Evolutionary conservation across 2,888 invertebrate genomes (phyloP).

Genomic region (Andrena trimmerana): DNA sequence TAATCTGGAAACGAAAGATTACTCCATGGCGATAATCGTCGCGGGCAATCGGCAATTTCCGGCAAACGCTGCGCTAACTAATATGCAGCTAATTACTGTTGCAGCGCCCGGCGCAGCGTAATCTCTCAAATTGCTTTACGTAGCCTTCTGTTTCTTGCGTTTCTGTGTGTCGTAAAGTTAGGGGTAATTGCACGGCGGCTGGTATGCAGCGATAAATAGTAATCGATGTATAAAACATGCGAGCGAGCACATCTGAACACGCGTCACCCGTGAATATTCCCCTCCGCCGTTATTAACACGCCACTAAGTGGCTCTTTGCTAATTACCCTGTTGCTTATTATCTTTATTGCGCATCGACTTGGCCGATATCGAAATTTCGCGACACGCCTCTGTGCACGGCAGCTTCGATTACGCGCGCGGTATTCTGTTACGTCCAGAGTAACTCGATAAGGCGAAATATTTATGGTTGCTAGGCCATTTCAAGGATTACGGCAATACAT

Average conservation of each 20-base stretch:
- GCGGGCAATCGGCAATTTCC: slow-evolving; percentile 18
- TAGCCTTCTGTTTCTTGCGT: slow-evolving; percentile 22
- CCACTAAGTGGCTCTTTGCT: slow-evolving; percentile 55
- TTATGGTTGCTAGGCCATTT: slow-evolving; percentile 17
- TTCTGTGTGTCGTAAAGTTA: slow-evolving; percentile 25
- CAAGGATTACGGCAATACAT: slow-evolving; percentile 8
- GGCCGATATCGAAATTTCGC: slow-evolving; percentile 28
- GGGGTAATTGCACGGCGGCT: slow-evolving; percentile 34
- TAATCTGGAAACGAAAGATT: slow-evolving; percentile 31
- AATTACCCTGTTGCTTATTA: slow-evolving; percentile 59
- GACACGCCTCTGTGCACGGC: slow-evolving; percentile 31
- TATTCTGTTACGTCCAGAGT: slow-evolving; percentile 5
- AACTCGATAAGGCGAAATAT: slow-evolving; percentile 44
- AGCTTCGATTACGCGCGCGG: slow-evolving; percentile 35
- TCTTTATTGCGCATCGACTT: slow-evolving; percentile 55
- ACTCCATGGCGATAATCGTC: slow-evolving; percentile 17
- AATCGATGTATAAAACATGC: slow-evolving; percentile 40
- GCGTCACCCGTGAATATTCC: slow-evolving; percentile 6
- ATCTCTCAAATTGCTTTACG: slow-evolving; percentile 32
- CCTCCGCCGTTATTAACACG: slow-evolving; percentile 49
- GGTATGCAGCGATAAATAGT: slow-evolving; percentile 36
- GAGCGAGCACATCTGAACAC: slow-evolving; percentile 12
- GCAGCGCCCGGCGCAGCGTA: slow-evolving; percentile 11
- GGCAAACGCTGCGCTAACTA: background rate
- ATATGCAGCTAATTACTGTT: slow-evolving; percentile 36